Base-by-base conservation (phyloP, 2,888 invertebrate species). In the Meandrusa payeni region DNA sequence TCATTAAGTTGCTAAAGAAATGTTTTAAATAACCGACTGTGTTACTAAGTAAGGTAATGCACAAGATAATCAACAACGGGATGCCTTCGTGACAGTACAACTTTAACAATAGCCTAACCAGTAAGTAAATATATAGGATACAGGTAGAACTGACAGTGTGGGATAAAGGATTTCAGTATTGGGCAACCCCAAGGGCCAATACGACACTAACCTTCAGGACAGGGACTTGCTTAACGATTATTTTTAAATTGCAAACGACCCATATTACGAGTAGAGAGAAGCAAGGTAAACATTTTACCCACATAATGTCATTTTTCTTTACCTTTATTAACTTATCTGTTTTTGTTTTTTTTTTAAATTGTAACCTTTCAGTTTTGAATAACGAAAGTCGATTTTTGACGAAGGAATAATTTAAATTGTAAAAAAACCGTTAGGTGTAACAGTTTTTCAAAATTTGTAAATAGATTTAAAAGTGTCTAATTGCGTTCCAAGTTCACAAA, bases 21-120 rank as follows among this genome's bases (percentile, higher is more conserved):
- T 70, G 67, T 65, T 60, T 73, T 66, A 65, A 59, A 54, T 57
- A 63, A 73, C 75, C 59, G 74, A 76, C 83, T 85, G 83, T 83
- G 81, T 83, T 83, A 85, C 74, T 80, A 77, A 66, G 50, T 75
- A 81, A 75, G 62, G 76, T 83, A 76, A 76, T 70, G 67, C 82
- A 79, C 70, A 74, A 69, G 64, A 64, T 64, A 69, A 70, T 63
- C 70, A 76, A 68, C 68, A 88, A 88, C 88, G 83, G 80, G 69
- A 86, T 88, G 88, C 88, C 88, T 88, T 88, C 70, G 61, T 64
- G 59, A 82, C 88, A 88, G 88, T 88, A 88, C 88, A 88, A 88
- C 72, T 83, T 72, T 76, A 66, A 69, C 83, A 82, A 85, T 87
- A 87, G 76, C 78, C 73, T 85, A 81, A n/a, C n/a, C 71, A 69